phyloP scores from a whole-genome alignment of 1,140 invertebrate species.

The Leptestheria dahalacensis region DNA sequence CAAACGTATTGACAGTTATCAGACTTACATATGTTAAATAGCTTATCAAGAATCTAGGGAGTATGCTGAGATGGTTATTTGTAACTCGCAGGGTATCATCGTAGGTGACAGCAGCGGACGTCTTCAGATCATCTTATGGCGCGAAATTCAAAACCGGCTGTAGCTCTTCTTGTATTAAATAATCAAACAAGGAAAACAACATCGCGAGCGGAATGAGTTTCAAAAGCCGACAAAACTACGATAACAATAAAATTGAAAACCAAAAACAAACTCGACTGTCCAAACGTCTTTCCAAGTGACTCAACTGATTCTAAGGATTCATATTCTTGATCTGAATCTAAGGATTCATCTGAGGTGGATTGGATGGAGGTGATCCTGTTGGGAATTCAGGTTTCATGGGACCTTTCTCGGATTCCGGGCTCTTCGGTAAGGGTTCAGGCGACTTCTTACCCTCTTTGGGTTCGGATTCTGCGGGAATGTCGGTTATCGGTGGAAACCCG shows the following conservation, averaged over 20 bases:
- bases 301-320: not conserved
- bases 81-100: not conserved
- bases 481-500: not conserved
- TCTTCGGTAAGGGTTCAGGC: not conserved
- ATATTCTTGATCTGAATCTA: not conserved
- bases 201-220: no score
- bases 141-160: not conserved
- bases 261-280: not conserved
- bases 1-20: not conserved
- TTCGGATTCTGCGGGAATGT: not conserved
- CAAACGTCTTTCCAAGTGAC: not conserved
- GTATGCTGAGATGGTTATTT: no score
- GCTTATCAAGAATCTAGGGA: no score
- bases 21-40: not conserved
- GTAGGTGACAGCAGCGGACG: not conserved
- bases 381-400: not conserved
- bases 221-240: not conserved
- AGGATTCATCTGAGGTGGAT: not conserved
- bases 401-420: not conserved
- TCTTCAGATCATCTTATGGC: not conserved
- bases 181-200: no score
- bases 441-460: not conserved
- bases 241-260: not conserved
- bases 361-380: not conserved
- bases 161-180: no score